Base-by-base conservation (phyloP, 2,888 invertebrate species). In the Tiphia femorata region DNA sequence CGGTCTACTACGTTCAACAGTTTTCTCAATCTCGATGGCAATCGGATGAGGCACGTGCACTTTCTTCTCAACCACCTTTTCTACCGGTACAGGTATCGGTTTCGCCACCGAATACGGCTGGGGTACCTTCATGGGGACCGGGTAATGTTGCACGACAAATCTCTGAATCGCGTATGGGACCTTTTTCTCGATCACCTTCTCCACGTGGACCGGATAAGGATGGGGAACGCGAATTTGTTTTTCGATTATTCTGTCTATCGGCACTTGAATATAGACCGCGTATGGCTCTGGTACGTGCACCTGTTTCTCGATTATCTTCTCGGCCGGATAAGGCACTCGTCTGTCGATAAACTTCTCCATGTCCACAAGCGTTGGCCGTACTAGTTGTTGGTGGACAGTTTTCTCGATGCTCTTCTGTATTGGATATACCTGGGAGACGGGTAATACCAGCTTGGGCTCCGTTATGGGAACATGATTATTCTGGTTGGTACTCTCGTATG, bases 51-150 rank as follows among this genome's bases (percentile, higher is more conserved):
- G 87, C 58, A 88, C 86, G 0, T 88, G 88, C 55, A 89, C 85
- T 1, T 87, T 86, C 64, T 88, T 89, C 61, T 90, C 89, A 0
- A 91, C 86, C 25, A 90, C 84, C 49, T 86, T 88, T 58, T 86
- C 84, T 0, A 87, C 85, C 6, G 85, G 85, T 2, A 86, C 83
- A 53, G 86, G 86, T 0, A 86, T 84, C 68, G 84, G 83, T 1
- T 85, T 86, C 29, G 87, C 88, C 0, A 82, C 58, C 0, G 77
- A 59, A 61, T 79, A 83, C 37, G 86, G 85, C 0, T 87, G 84
- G 1, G 87, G 85, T 44, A 86, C 83, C 0, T 86, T 87, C 0
- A 88, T 82, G 50, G 85, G 85, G 16, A 74, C 33, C 1, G 72
- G 64, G 6, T 63, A 63, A 0, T 87, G 83, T 46, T 72, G 68